Conservation (phyloP, 2,797 vertebrate species). For the Macropodus opercularis region DNA sequence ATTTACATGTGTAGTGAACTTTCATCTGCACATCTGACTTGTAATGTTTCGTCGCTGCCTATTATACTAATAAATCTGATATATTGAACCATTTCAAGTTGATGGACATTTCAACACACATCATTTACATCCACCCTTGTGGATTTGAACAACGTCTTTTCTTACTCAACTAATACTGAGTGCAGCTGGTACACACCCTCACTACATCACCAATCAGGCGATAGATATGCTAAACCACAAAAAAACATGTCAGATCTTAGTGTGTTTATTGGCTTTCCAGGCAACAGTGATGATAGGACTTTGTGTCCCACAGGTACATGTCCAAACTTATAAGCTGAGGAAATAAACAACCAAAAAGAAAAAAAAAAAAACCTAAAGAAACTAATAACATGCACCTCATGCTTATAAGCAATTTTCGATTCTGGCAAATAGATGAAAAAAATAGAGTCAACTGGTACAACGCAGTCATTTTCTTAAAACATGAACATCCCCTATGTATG, state of each 20-base stretch:
- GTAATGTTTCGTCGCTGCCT: too few species aligned
- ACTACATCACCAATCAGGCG: constrained; percentile 6
- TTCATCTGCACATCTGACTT: too few species aligned
- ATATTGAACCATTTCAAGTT: too few species aligned
- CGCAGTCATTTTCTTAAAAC: constrained; percentile 64
- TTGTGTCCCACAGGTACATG: constrained; percentile 41
- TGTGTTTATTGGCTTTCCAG: constrained; percentile 71
- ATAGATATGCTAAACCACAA: constrained; percentile 31
- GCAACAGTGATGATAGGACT: constrained; percentile 59
- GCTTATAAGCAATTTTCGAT: constrained; percentile 33
- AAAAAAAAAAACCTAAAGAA: constrained; percentile 8
- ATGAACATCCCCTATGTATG: constrained; percentile 50
- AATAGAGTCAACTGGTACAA: constrained; percentile 45
- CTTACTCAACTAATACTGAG: neutral
- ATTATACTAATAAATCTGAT: too few species aligned
- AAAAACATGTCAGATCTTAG: constrained; percentile 22
- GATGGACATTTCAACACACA: too few species aligned
- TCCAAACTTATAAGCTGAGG: constrained; percentile 43
- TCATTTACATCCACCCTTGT: too few species aligned
- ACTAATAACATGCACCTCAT: constrained; percentile 56
- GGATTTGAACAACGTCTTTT: neutral
- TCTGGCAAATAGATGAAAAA: constrained; percentile 26
- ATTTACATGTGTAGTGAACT: too few species aligned
- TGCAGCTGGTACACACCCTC: neutral
- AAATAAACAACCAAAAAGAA: too few species aligned